These are phyloP conservation scores for Smittia aterrima DNA, from an alignment of 2,888 invertebrate species.

Conservation along the genomic window DNA sequence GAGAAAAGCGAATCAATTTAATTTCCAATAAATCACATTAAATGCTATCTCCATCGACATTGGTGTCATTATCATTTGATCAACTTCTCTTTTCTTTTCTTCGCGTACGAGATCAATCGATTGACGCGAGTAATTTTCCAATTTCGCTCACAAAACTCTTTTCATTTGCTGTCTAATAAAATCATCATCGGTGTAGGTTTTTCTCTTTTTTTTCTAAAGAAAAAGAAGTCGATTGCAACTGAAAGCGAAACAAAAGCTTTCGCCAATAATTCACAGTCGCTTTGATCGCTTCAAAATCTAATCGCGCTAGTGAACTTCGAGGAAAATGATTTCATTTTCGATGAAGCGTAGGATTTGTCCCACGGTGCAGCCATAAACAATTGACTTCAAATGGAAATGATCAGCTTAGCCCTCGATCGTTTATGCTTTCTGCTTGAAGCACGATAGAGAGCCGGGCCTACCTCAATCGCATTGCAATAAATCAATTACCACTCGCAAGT, in stretches of 20 bases:
- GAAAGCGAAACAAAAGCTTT: constrained; percentile 31
- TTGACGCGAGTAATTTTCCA: constrained; percentile 4
- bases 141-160: constrained; percentile 8
- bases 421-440: background rate
- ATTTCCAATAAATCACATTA: constrained; percentile 26
- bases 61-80: constrained; percentile 25
- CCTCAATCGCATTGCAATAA: background rate
- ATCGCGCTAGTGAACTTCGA: background rate
- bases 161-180: constrained; percentile 2
- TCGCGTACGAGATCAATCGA: no score
- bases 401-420: background rate
- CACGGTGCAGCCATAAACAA: background rate
- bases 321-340: background rate
- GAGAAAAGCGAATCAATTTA: constrained; percentile 36
- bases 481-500: background rate
- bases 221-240: constrained; percentile 1
- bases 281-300: background rate
- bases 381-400: background rate
- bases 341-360: background rate
- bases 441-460: background rate
- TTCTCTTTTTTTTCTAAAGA: background rate
- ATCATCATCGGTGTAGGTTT: constrained; percentile 14
- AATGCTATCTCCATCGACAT: background rate
- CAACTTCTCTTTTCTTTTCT: background rate
- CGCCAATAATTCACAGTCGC: constrained; percentile 24